Base-by-base conservation (phyloP, 1,140 invertebrate species). In the Berghia stephanieae region DNA sequence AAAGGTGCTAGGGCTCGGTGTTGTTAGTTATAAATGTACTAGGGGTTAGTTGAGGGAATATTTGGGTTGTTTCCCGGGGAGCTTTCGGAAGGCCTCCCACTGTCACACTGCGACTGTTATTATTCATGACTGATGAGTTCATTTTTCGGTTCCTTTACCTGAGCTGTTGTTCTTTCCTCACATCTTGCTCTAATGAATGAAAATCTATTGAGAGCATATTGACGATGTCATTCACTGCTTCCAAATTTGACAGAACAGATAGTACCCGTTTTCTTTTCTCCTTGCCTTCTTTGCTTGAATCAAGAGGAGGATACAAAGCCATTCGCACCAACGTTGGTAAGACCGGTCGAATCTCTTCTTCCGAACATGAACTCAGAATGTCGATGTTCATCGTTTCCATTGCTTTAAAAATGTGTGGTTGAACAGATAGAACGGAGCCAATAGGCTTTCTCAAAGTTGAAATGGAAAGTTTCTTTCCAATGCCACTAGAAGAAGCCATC, bases 201-300 rank as follows among this genome's bases (percentile, higher is more conserved):
- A 98, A 98, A 90, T 98, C 96, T 57, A 98, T 96, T 1, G 96
- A 97, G 16, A 98, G 90, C 3, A 98, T 90, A 13, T 95, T 95
- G 6, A 98, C 96, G 70, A 98, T 95, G 60, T 95, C 95, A 90
- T 99, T 99, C 0, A 98, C 96, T 40, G 95, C 92, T 89, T 98
- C 96, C 79, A 97, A 95, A 3, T 95, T 95, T 1, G 95, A 95
- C 0, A 99, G 90, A 42, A 97, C 92, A 18, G 95, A 94, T 0
- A 98, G 88, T 63, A 98, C 95, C 82, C 95, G 93, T 87, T 96
- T 96, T 80, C 95, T 93, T 13, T 93, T 93, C 82, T 94, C 93
- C 5, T 93, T 93, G 88, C 96, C 98, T 52, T 94, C 93, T 81
- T 92, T 92, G 0, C 95, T 96, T 71, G 93, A 93, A 89, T 98